Conservation (phyloP, 2,888 invertebrate species). For the Melieria picta region DNA sequence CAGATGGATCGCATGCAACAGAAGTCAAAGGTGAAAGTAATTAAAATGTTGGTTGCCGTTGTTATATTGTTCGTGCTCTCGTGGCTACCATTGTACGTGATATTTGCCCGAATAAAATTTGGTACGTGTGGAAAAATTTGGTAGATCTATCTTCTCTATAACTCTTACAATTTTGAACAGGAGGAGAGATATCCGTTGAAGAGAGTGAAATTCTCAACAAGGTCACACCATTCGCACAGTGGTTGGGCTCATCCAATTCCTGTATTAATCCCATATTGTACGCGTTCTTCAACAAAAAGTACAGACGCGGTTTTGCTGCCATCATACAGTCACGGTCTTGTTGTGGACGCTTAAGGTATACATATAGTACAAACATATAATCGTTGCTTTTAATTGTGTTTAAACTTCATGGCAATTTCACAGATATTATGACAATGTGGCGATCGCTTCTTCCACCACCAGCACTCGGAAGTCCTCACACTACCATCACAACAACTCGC, state of each 20-base stretch:
- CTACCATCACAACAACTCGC: slow-evolving; percentile 76
- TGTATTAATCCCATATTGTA: slow-evolving; percentile 96
- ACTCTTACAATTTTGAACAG: slow-evolving; percentile 38
- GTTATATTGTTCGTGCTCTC: slow-evolving; percentile 93
- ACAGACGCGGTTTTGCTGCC: slow-evolving; percentile 87
- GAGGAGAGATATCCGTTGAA: slow-evolving; percentile 72
- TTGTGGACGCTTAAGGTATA: slow-evolving; percentile 78
- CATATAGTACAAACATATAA: neutral
- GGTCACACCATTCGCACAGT: slow-evolving; percentile 88
- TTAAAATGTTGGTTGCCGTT: slow-evolving; percentile 93
- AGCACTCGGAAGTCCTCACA: slow-evolving; percentile 87
- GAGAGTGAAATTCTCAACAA: slow-evolving; percentile 83
- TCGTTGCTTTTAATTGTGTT: too few relatives aligned
- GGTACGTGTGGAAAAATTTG: slow-evolving; percentile 69
- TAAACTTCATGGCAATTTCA: neutral
- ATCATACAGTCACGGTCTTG: slow-evolving; percentile 87
- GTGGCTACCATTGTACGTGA: slow-evolving; percentile 91
- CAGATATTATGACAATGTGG: slow-evolving; percentile 84
- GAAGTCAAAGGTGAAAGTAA: slow-evolving; percentile 93
- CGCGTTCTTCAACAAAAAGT: slow-evolving; percentile 95
- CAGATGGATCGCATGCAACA: slow-evolving; percentile 93
- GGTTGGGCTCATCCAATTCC: slow-evolving; percentile 93
- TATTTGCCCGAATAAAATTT: slow-evolving; percentile 87
- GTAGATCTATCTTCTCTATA: neutral
- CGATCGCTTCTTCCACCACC: slow-evolving; percentile 85